Evolutionary conservation across 2,113 vertebrate species (phyloP), one percentile per base, ranked within the genome.

Genomic region (Microcebus griseorufus): DNA sequence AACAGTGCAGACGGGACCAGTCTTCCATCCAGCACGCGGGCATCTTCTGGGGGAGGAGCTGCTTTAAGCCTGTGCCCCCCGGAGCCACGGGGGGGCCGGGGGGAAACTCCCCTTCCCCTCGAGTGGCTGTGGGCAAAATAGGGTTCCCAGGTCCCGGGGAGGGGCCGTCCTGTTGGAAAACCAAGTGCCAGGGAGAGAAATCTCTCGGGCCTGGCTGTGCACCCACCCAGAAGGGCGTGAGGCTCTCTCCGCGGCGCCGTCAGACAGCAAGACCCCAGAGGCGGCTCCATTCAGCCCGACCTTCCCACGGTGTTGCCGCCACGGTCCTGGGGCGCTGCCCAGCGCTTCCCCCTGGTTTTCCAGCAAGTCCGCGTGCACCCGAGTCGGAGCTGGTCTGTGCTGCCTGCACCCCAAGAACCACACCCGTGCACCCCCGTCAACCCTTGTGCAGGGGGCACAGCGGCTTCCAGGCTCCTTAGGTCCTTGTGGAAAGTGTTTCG

Each of bases 1-100:
- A 3, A 37, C 45, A 7, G 27, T 18, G 70, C 58, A 72, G 27
- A 16, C 2, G 11, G 0, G 22, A 42, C 51, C 32, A 25, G 75
- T 64, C 86, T 42, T 72, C 32, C 16, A 0, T 8, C 65, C 20
- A 0, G 7, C 1, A 4, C 3, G 3, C 12, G 8, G 27, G 16
- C 16, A 0, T 25, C 60, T 34, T 86, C 22, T 4, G 1, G 37
- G 42, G 18, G 27, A 37, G 32, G 42, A 6, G 9, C 4, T 34
- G 32, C 22, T 8, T 22, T 58, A 34, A 34, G 55, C 53, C 17
- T 10, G 62, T 20, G 18, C 29, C 93, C n/a, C 42, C 20, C 9
- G 0, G 29, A 75, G 42, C 29, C 9, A 5, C 0, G 4, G 32
- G 22, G 22, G 3, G 25, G 22, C 27, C 4, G 16, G 17, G 13